Conservation (phyloP, 2,113 vertebrate species). For the Raphicerus campestris region DNA sequence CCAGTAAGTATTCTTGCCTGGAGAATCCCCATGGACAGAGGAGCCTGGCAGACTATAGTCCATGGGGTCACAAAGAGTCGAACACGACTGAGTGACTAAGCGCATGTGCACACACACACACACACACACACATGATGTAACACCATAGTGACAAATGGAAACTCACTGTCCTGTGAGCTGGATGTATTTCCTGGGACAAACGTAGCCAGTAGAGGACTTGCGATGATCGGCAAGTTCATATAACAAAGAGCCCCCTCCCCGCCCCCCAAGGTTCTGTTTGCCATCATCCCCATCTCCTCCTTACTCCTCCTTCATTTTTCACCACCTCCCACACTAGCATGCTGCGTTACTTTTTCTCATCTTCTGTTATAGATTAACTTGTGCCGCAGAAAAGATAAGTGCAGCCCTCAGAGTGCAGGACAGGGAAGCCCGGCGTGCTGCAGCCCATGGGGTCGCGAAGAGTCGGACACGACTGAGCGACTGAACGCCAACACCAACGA, state of each 20-base stretch:
- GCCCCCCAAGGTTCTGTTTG: accelerated
- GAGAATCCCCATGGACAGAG: background rate
- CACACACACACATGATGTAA: background rate
- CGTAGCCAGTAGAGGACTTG: accelerated
- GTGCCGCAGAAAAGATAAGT: background rate
- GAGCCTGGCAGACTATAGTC: background rate
- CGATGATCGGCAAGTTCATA: accelerated
- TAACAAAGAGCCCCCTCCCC: accelerated
- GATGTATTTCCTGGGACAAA: accelerated
- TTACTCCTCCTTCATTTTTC: background rate
- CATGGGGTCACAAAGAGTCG: background rate
- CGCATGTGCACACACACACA: too few relatives aligned
- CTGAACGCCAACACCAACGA: accelerated
- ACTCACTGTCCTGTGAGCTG: accelerated
- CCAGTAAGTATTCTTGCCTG: background rate
- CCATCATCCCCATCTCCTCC: too few relatives aligned
- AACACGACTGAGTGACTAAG: accelerated
- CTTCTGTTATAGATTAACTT: background rate
- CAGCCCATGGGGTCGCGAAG: accelerated
- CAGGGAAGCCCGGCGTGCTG: background rate
- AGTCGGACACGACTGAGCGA: background rate
- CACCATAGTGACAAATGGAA: background rate
- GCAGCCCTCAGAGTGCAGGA: background rate
- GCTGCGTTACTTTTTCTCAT: background rate
- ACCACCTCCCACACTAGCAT: too few relatives aligned